phyloP scores from a whole-genome alignment of 2,113 vertebrate genomes.

The Channa maculata region DNA sequence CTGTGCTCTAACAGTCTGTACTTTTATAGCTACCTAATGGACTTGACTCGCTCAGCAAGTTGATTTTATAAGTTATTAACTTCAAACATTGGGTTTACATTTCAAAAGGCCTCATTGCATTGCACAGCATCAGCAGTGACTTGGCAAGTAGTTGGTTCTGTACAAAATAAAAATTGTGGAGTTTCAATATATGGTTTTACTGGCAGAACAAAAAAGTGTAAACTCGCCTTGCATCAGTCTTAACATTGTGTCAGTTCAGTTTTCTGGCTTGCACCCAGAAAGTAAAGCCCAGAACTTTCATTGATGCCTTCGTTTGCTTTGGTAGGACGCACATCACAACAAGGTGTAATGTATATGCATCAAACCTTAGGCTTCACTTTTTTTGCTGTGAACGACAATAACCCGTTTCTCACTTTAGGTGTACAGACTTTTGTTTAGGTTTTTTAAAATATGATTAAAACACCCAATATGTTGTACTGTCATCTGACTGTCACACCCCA shows the following conservation, averaged over 20 bases:
- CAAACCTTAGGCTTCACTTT: conserved; percentile 1
- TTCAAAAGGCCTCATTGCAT: conserved; percentile 42
- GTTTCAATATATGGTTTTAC: not conserved
- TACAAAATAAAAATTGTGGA: not conserved
- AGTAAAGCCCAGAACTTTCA: not conserved
- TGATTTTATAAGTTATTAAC: conserved; percentile 36
- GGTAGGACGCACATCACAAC: conserved; percentile 8
- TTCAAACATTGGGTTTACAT: conserved; percentile 51
- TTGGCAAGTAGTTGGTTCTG: not conserved
- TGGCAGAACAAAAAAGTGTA: not conserved
- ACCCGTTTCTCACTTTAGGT: not conserved
- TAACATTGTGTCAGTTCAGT: not conserved
- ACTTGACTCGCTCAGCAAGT: conserved; percentile 41
- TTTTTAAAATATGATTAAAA: conserved; percentile 37
- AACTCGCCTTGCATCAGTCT: not conserved
- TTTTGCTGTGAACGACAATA: conserved; percentile 10
- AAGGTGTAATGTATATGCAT: conserved; percentile 2
- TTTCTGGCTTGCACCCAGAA: not conserved
- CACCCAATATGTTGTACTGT: conserved; percentile 21
- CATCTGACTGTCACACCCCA: conserved; percentile 15
- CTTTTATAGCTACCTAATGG: conserved; percentile 55
- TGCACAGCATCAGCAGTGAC: conserved; percentile 18
- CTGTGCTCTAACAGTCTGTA: conserved; percentile 59
- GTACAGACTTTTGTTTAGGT: conserved; percentile 30
- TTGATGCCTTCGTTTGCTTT: conserved; percentile 17